A percentile compares a stretch with the other conserved stretches of the same genome.
These are phyloP conservation scores for Bothrops jararaca DNA, from an alignment of 2,113 vertebrate genomes.

Conservation along the genomic window DNA sequence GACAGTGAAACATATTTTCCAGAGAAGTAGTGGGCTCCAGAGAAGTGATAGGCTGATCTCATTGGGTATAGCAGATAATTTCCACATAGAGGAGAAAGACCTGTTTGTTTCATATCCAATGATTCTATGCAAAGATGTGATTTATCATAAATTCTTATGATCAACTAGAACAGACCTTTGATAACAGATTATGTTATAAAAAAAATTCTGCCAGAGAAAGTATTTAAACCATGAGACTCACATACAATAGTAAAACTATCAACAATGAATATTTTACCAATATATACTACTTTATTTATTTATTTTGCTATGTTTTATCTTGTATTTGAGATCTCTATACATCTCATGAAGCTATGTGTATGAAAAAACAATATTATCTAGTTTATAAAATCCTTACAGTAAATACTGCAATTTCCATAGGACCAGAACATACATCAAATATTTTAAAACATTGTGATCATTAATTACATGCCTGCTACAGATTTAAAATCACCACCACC, in stretches of 20 bases:
- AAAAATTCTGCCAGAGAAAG: background rate
- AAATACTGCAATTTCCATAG: slow-evolving; percentile 38
- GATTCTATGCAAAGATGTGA: background rate
- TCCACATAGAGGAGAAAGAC: background rate
- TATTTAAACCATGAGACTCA: background rate
- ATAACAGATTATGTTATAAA: background rate
- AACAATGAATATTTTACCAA: background rate
- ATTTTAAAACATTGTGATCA: background rate
- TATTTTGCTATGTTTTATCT: background rate
- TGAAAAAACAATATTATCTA: background rate
- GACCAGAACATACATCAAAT: slow-evolving; percentile 5
- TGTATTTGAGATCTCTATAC: slow-evolving; percentile 31
- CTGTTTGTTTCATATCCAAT: background rate
- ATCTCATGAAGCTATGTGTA: slow-evolving; percentile 22
- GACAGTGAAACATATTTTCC: background rate
- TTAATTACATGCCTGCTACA: background rate
- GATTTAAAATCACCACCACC: background rate
- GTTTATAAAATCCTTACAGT: slow-evolving; percentile 33
- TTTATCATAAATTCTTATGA: background rate
- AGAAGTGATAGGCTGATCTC: background rate
- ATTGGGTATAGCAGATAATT: background rate
- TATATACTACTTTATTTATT: background rate
- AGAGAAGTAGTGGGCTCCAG: background rate
- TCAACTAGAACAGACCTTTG: background rate
- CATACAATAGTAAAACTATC: background rate